These are phyloP conservation scores for Centropus bengalensis DNA, from an alignment of 2,113 vertebrate genomes.

Conservation along the genomic window DNA sequence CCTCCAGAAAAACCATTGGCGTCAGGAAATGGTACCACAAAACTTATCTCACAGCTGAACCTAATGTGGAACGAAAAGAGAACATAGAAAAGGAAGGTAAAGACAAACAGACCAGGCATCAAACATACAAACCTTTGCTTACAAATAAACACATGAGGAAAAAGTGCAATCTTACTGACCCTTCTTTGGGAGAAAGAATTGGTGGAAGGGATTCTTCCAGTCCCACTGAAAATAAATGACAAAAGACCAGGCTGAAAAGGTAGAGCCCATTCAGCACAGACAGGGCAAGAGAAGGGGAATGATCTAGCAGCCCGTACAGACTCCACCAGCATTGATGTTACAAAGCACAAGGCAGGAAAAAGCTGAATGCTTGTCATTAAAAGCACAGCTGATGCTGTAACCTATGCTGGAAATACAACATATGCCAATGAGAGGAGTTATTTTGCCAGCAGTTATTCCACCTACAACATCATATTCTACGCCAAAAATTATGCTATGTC, in stretches of 20 bases:
- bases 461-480: neutral
- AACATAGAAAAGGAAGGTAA: neutral
- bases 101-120: neutral
- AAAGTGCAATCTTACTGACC: neutral
- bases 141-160: accelerated
- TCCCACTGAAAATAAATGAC: neutral
- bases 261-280: neutral
- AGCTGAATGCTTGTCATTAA: neutral
- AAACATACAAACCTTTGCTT: neutral
- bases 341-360: slow-evolving; percentile 21
- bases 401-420: neutral
- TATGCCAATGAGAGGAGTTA: neutral
- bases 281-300: neutral
- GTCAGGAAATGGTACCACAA: slow-evolving; percentile 6
- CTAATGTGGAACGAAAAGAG: neutral
- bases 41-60: neutral
- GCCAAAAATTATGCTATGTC: neutral
- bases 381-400: neutral
- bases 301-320: neutral
- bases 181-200: neutral
- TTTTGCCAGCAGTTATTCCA: neutral
- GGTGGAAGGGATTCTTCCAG: neutral
- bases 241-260: neutral
- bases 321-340: neutral
- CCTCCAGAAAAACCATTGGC: slow-evolving; percentile 51